phyloP scores from a whole-genome alignment of 2,113 vertebrate species.

The human (Homo sapiens) region DNA sequence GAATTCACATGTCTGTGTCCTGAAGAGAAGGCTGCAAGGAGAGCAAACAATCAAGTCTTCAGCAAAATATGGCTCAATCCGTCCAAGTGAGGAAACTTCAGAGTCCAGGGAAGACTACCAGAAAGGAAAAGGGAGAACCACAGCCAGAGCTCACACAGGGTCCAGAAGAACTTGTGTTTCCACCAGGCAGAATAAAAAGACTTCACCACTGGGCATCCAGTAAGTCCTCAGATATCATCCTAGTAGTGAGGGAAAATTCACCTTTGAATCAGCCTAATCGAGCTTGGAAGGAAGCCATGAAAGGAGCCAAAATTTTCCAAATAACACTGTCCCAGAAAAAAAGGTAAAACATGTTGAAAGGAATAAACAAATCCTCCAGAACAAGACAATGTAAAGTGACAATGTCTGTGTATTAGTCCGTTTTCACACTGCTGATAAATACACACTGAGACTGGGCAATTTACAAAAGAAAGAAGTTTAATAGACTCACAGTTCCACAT shows the following conservation, averaged over 20 bases:
- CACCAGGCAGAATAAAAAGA: neutral
- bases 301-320: neutral
- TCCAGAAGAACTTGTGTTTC: neutral
- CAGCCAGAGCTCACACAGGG: neutral
- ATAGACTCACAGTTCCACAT: too few relatives aligned
- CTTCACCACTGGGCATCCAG: neutral
- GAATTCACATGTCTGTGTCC: neutral
- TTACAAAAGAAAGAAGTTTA: too few relatives aligned
- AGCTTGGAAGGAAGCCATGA: neutral
- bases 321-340: neutral
- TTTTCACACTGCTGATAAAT: too few relatives aligned
- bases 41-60: neutral
- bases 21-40: neutral
- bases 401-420: neutral
- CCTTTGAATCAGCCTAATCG: neutral
- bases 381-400: neutral
- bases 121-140: neutral
- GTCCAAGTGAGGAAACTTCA: neutral
- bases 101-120: neutral
- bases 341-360: neutral
- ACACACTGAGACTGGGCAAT: too few relatives aligned
- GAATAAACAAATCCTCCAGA: neutral
- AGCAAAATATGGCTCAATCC: neutral
- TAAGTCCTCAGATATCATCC: neutral
- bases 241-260: neutral